A percentile compares a stretch with the other conserved stretches of the same genome.
Conservation (phyloP, 2,113 vertebrate species). For the Vulpes vulpes region DNA sequence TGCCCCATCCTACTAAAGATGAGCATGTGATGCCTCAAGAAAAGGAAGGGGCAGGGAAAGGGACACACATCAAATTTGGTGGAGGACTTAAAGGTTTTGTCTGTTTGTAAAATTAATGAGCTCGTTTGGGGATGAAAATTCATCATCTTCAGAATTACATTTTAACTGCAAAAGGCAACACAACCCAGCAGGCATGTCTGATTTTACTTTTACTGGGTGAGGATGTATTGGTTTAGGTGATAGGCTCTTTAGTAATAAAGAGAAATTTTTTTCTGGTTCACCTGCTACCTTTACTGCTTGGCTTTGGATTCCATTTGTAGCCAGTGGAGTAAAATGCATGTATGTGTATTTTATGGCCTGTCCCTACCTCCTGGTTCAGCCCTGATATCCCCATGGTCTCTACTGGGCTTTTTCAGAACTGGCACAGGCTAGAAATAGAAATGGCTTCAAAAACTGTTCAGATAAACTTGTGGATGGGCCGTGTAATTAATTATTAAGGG, state of each 20-base stretch:
- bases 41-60: neutral
- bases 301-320: neutral
- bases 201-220: constrained; percentile 2
- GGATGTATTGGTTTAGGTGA: constrained; percentile 57
- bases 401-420: neutral
- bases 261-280: neutral
- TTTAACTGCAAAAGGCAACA: constrained; percentile 5
- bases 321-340: neutral
- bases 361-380: neutral
- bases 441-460: constrained; percentile 55
- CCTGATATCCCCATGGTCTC: constrained; percentile 34
- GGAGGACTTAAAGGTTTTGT: neutral
- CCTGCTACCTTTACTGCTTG: neutral
- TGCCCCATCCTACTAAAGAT: neutral
- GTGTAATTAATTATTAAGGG: constrained; percentile 61
- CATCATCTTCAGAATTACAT: neutral
- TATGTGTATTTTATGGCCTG: neutral
- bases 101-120: neutral
- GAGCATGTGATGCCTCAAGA: too few species aligned
- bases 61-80: neutral
- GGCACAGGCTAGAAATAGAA: constrained; percentile 57
- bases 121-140: neutral
- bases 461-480: constrained; percentile 56
- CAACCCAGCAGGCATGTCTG: neutral
- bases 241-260: constrained; percentile 31